Base-by-base conservation (phyloP, 2,113 vertebrate genomes). In the Brevimyrus niger region DNA sequence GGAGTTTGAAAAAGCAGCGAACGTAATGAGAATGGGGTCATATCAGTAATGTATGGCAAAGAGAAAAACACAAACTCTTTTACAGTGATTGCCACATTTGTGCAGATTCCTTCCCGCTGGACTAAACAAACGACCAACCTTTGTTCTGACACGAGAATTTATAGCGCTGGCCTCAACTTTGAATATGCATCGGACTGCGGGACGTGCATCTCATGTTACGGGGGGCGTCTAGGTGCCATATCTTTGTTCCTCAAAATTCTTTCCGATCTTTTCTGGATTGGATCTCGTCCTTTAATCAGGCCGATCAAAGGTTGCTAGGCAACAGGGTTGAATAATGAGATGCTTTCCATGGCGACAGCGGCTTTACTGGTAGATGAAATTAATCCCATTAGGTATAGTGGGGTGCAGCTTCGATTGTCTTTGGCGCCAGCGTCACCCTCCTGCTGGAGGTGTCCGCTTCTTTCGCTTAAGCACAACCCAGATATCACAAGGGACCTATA, bases 361-460 rank as follows among this genome's bases (percentile, higher is more conserved):
- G 86, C 86, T 87, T 53, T 51, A 87, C 51, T 87, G 86, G 86
- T 87, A 87, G 86, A 87, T 87, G 51, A 87, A 58, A 87, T 87
- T 61, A 87, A 87, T 87, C 87, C 87, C 87, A 87, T 87, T 87
- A 87, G 87, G 53, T 87, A 55, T 55, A 87, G 87, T 65, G 87
- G 55, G 55, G 87, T 87, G 42, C 17, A 87, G 87, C 87, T 53
- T 42, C 65, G 87, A 87, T 87, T 87, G 87, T 58, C 55, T 87
- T 87, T 46, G 35, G 55, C 51, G 46, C 21, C 55, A 1, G 10
- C 55, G 44, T 47, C 85, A 53, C 85, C 50, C 85, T 17, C 85
- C n/a, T 87, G 48, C 50, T 87, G 85, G 27, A 50, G 55, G 47
- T 31, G 27, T 19, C 1, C 17, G 17, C 13, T 27, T 55, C 35